These are phyloP conservation scores for Hyperoplus lanceolatus DNA, from an alignment of 2,797 vertebrate genomes.

Conservation along the genomic window DNA sequence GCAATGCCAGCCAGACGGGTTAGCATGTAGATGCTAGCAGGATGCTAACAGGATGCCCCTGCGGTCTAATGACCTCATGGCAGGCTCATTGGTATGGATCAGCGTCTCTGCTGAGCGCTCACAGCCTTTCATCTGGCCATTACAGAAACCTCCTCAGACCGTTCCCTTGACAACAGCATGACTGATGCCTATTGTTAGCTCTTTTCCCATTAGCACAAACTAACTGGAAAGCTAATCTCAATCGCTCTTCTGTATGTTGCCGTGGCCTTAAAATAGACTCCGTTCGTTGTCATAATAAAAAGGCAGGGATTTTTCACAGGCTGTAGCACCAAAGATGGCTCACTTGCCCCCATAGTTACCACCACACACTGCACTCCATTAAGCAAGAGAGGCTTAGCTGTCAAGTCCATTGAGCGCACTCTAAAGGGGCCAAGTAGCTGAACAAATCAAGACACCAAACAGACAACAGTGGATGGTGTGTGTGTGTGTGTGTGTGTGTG, in stretches of 20 bases:
- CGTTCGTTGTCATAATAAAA: constrained; percentile 38
- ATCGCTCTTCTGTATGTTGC: constrained; percentile 29
- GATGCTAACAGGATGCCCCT: not conserved
- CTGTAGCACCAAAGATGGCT: constrained; percentile 33
- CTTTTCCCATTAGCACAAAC: constrained; percentile 47
- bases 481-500: too few species aligned
- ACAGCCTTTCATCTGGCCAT: constrained; percentile 71
- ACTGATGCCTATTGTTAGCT: constrained; percentile 75
- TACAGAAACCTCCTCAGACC: constrained; percentile 67
- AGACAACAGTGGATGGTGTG: not conserved
- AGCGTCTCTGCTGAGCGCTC: constrained; percentile 47
- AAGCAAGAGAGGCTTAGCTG: constrained; percentile 21
- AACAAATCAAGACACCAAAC: constrained; percentile 2
- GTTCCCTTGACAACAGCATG: constrained; percentile 78
- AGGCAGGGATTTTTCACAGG: constrained; percentile 19
- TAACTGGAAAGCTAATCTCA: constrained; percentile 59
- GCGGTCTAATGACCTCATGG: constrained; percentile 36
- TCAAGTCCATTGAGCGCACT: constrained; percentile 22
- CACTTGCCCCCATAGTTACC: constrained; percentile 9
- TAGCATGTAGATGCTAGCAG: constrained; percentile 34
- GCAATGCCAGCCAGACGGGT: not conserved
- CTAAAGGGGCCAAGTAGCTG: not conserved
- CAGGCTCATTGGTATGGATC: constrained; percentile 73
- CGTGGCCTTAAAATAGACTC: constrained; percentile 47
- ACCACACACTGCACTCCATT: constrained; percentile 28